Evolutionary conservation across 2,797 vertebrate species (phyloP).

Genomic region (Threskiornis aethiopicus): DNA sequence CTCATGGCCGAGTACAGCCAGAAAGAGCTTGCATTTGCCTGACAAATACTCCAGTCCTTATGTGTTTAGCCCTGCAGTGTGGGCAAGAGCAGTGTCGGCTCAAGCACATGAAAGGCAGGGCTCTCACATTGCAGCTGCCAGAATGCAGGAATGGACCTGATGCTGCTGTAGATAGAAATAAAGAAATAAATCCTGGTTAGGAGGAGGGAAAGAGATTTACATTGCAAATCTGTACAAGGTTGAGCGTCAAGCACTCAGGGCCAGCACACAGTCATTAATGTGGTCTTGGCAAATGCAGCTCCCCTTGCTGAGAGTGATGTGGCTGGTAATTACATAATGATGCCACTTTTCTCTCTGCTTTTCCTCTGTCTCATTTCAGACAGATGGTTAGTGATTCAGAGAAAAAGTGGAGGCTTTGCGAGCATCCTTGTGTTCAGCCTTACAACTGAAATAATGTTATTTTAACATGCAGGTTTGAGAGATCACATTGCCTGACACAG

Average conservation of each 20-base stretch:
- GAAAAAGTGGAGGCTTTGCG: neutral
- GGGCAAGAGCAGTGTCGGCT: neutral
- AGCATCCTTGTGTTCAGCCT: neutral
- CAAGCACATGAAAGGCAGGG: neutral
- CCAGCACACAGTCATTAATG: neutral
- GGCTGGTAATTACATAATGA: neutral
- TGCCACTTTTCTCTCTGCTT: neutral
- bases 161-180: neutral
- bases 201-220: neutral
- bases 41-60: neutral
- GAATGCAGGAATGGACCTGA: neutral
- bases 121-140: neutral
- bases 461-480: neutral
- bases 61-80: neutral
- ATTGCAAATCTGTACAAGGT: neutral
- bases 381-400: neutral
- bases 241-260: neutral
- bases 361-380: neutral
- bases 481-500: neutral
- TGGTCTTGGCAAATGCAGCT: neutral
- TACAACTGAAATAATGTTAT: neutral
- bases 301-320: neutral
- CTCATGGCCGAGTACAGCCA: neutral
- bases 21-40: neutral
- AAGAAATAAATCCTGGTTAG: neutral